These are phyloP conservation scores for Setophaga petechia DNA, from an alignment of 2,113 vertebrate species.

Conservation along the genomic window DNA sequence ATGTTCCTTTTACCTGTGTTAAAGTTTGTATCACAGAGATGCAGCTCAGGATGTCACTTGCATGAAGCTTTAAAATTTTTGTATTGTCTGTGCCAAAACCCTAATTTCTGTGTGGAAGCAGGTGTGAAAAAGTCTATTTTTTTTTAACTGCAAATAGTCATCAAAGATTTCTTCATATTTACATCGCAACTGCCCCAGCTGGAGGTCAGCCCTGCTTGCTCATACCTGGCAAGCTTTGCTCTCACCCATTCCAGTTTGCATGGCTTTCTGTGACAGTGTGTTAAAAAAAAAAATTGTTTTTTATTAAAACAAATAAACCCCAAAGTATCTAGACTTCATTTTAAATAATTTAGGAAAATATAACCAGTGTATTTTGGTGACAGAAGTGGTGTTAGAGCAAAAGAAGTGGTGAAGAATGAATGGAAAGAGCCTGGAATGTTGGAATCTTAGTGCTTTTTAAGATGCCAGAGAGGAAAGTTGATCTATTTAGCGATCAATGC, in stretches of 20 bases:
- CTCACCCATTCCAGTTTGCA: background rate
- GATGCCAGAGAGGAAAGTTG: background rate
- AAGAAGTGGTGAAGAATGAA: background rate
- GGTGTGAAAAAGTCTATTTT: background rate
- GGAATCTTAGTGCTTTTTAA: background rate
- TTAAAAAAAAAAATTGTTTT: background rate
- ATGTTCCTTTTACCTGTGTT: background rate
- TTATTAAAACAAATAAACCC: background rate
- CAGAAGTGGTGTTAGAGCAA: background rate
- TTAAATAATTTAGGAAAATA: background rate
- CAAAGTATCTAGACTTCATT: background rate
- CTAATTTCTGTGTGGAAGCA: background rate
- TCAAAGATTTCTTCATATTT: background rate
- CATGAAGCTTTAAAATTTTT: background rate
- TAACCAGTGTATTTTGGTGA: background rate
- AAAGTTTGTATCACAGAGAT: background rate
- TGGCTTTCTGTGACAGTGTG: background rate
- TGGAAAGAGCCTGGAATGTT: background rate
- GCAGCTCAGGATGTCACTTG: background rate
- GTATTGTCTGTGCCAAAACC: background rate
- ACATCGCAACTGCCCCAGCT: rapidly evolving
- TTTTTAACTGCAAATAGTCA: background rate
- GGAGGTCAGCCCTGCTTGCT: background rate
- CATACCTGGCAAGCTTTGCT: background rate
- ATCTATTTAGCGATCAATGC: background rate